Conservation (phyloP, 2,888 invertebrate genomes). For the Parascotia fuliginaria region DNA sequence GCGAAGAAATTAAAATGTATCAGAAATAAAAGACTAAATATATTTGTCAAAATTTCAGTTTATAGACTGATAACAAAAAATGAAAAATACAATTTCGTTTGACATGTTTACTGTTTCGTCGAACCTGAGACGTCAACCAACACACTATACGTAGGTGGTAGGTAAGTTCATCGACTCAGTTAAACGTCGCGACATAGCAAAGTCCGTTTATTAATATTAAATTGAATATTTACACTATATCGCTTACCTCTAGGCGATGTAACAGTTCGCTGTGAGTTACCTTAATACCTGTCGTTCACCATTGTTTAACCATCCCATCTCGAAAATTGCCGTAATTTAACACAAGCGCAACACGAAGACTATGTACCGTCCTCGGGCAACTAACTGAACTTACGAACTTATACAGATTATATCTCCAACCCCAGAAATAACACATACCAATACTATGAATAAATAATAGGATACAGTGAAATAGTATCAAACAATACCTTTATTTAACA, state of each 20-base stretch:
- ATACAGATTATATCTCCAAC: constrained; percentile 31
- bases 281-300: constrained; percentile 30
- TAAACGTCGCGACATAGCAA: too few relatives aligned
- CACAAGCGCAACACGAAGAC: constrained; percentile 16
- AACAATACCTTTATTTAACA: constrained; percentile 55
- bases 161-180: too few relatives aligned
- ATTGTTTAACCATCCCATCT: constrained; percentile 36
- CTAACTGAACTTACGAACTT: constrained; percentile 31
- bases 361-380: constrained; percentile 23
- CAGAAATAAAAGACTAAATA: too few relatives aligned
- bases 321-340: constrained; percentile 38
- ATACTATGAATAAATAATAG: constrained; percentile 45
- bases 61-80: too few relatives aligned
- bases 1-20: too few relatives aligned
- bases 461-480: constrained; percentile 42
- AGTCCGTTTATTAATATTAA: too few relatives aligned
- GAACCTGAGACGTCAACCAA: too few relatives aligned
- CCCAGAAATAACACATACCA: constrained; percentile 35
- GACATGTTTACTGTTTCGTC: too few relatives aligned
- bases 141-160: too few relatives aligned
- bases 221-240: neutral
- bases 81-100: too few relatives aligned
- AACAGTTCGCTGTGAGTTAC: constrained; percentile 27
- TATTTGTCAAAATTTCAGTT: too few relatives aligned
- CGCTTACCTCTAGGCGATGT: constrained; percentile 6